Base-by-base conservation (phyloP, 2,113 vertebrate species). In the Hystrix brachyura region DNA sequence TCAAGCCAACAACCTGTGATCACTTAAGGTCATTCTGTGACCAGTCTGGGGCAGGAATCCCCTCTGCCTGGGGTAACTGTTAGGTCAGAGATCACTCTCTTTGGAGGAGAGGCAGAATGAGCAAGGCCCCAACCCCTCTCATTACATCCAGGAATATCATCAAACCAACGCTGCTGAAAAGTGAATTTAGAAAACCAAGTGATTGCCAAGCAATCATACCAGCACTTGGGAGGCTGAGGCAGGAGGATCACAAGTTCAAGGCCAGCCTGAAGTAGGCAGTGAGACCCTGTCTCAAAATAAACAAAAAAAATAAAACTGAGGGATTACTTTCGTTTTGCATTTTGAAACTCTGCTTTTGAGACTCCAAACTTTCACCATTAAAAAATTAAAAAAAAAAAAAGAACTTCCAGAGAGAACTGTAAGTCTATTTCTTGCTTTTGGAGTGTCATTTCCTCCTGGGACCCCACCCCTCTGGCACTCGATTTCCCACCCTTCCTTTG, bases 401-500 rank as follows among this genome's bases (percentile, higher is more conserved):
- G 55, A 85, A 80, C 29, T 34, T 67, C 69, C 86, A 51, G 62
- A 93, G 7, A 79, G 34, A 96, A 83, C 5, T 46, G 13, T 7
- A 80, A 21, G 29, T 32, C 29, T 5, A 53, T 13, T 51, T 92
- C 93, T 93, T 67, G 55, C 81, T 80, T 81, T 84, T 72, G 62
- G 34, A 43, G 15, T 60, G 86, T 64, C 32, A 59, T 80, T 98
- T 98, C 97, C 95, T 97, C 90, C 90, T 13, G 15, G 67, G 53
- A 23, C 48, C 78, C 90, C 94, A 51, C 88, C 94, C 79, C 9
- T 86, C 79, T 81, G 51, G 5, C 48, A 55, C 29, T 62, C 29
- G 80, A 83, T 85, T 96, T 89, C 92, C 96, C 96, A 91, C 95
- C 94, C 97, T 98, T 98, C 97, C 97, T 97, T 90, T 93, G 23